Conservation (phyloP, 2,888 invertebrate species). For the Netelia inedita region DNA sequence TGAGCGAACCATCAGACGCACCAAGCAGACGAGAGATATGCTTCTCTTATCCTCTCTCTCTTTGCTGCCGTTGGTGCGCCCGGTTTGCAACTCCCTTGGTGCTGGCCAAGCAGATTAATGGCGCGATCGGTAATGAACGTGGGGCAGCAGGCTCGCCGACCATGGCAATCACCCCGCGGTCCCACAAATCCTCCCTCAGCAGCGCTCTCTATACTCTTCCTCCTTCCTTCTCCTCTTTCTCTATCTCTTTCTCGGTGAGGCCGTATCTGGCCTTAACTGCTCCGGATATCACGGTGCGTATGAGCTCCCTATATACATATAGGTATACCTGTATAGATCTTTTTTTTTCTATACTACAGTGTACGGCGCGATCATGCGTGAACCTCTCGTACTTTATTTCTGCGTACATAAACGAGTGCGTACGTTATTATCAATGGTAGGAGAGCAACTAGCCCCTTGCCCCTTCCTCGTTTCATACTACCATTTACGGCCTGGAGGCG, state of each 20-base stretch:
- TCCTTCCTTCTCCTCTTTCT: constrained; percentile 67
- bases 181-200: constrained; percentile 76
- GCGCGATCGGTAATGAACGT: constrained; percentile 82
- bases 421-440: constrained; percentile 56
- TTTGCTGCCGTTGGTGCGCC: constrained; percentile 57
- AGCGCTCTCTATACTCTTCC: constrained; percentile 30
- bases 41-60: constrained; percentile 21
- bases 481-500: constrained; percentile 19
- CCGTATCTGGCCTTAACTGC: constrained; percentile 39
- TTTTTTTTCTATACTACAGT: background rate
- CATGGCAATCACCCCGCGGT: constrained; percentile 77
- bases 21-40: background rate
- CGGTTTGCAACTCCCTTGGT: constrained; percentile 59
- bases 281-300: constrained; percentile 64
- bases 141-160: constrained; percentile 71
- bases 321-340: background rate
- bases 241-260: constrained; percentile 39
- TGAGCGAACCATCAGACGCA: constrained; percentile 76
- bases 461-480: background rate
- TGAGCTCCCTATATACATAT: background rate
- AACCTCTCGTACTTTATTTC: constrained; percentile 20
- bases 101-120: constrained; percentile 79
- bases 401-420: constrained; percentile 35
- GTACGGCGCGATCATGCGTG: constrained; percentile 35
- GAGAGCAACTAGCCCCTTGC: background rate